These are phyloP conservation scores for Xyliphius kryptos DNA, from an alignment of 2,113 vertebrate species.

Conservation along the genomic window DNA sequence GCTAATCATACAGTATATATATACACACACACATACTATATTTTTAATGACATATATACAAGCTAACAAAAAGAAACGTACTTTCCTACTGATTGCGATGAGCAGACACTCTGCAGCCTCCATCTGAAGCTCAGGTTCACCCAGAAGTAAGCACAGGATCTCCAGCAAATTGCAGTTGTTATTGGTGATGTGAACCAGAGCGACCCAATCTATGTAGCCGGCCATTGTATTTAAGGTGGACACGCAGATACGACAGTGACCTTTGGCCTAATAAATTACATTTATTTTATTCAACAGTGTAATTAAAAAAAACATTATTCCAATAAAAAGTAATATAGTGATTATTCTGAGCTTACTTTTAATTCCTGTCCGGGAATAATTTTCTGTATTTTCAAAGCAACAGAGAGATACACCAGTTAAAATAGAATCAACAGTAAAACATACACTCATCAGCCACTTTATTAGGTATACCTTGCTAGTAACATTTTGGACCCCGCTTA, in stretches of 20 bases:
- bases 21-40: too few species aligned
- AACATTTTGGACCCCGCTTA: too few species aligned
- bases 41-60: too few species aligned
- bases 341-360: constrained; percentile 66
- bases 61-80: constrained; percentile 57
- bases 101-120: constrained; percentile 93
- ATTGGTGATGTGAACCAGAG: constrained; percentile 78
- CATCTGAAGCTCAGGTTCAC: constrained; percentile 86
- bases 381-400: constrained; percentile 79
- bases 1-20: too few species aligned
- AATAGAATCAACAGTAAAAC: too few species aligned
- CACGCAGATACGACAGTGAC: constrained; percentile 82
- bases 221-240: constrained; percentile 86
- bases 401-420: constrained; percentile 13
- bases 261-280: too few species aligned
- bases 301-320: too few species aligned
- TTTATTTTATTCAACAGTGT: too few species aligned
- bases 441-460: too few species aligned
- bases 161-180: constrained; percentile 88
- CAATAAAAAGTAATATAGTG: too few species aligned
- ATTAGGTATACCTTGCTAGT: too few species aligned
- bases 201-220: constrained; percentile 96
- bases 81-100: constrained; percentile 89
- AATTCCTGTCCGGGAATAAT: constrained; percentile 68
- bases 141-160: constrained; percentile 83